A percentile compares a stretch with the other conserved stretches of the same genome.
These are phyloP conservation scores for Steatocranus sp. DNA, from an alignment of 2,797 vertebrate genomes.

Conservation along the genomic window DNA sequence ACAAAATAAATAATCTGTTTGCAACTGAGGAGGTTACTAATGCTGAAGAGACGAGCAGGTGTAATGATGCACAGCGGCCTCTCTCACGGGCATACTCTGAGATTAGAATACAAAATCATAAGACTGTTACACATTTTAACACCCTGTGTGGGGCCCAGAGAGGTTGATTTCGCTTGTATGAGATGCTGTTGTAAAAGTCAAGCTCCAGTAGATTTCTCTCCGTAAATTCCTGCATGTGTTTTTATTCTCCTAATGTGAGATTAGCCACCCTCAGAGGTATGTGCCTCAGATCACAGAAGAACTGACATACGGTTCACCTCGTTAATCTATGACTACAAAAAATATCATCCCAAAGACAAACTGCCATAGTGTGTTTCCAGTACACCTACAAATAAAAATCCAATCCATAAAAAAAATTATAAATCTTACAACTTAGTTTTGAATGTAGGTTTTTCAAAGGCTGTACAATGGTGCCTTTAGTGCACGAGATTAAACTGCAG, in stretches of 20 bases:
- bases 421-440: background rate
- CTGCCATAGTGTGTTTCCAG: background rate
- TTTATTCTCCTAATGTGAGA: background rate
- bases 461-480: background rate
- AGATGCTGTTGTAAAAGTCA: constrained; percentile 26
- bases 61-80: constrained; percentile 46
- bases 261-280: background rate
- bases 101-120: constrained; percentile 13
- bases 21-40: constrained; percentile 79
- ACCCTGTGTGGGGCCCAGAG: background rate
- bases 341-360: constrained; percentile 1
- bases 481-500: background rate
- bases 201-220: constrained; percentile 15
- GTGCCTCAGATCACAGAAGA: background rate
- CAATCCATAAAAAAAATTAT: background rate
- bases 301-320: background rate
- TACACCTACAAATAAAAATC: background rate
- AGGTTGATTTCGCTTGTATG: background rate
- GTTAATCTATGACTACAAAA: constrained; percentile 15
- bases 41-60: constrained; percentile 60
- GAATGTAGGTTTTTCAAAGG: background rate
- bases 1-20: constrained; percentile 99
- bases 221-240: constrained; percentile 2
- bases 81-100: constrained; percentile 39
- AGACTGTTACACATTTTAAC: background rate